A percentile compares a stretch with the other conserved stretches of the same genome.
Evolutionary conservation across 2,113 vertebrate species (phyloP).

Genomic region (Dolichallabes microphthalmus): DNA sequence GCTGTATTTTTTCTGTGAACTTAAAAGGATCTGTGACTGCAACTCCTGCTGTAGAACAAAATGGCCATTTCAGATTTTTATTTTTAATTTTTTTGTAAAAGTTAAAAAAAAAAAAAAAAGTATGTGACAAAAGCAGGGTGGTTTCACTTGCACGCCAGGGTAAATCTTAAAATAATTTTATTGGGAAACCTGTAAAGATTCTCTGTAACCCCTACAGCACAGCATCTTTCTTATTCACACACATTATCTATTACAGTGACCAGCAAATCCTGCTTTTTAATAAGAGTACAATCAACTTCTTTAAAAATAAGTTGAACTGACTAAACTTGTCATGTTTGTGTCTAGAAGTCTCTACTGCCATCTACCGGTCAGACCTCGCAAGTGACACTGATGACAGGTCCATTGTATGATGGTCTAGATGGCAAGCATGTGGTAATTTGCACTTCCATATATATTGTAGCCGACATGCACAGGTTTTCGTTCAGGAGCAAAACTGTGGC

Average conservation of each 20-base stretch:
- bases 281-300: conserved; percentile 1
- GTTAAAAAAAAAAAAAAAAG: too few species aligned
- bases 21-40: background rate
- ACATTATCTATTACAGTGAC: background rate
- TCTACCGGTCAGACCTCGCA: conserved; percentile 50
- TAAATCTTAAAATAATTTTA: background rate
- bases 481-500: background rate
- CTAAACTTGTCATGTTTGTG: background rate
- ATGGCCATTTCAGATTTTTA: too few species aligned
- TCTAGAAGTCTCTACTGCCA: conserved; percentile 52
- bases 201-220: background rate
- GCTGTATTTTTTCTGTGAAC: background rate
- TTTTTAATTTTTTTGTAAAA: background rate
- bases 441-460: background rate
- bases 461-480: background rate
- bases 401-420: background rate
- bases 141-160: background rate
- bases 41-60: background rate
- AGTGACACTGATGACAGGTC: conserved; percentile 15
- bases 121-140: background rate
- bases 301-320: conserved; percentile 8
- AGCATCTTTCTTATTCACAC: background rate
- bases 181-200: background rate
- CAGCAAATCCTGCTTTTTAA: background rate
- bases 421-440: background rate